Base-by-base conservation (phyloP, 2,113 vertebrate species). In the Ochotona princeps region DNA sequence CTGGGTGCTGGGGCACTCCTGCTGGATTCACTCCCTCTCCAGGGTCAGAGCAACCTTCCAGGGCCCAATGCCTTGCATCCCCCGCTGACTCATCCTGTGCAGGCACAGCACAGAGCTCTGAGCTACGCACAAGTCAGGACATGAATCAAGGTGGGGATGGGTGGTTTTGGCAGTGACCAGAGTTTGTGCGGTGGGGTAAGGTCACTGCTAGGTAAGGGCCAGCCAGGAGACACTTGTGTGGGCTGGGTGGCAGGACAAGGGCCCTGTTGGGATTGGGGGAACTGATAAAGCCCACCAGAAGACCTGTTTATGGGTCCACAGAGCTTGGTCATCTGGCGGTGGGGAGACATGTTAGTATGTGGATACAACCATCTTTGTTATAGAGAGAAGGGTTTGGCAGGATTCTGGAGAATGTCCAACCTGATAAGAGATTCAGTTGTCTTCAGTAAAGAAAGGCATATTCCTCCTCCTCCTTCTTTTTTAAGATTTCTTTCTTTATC, bases 11-110 rank as follows among this genome's bases (percentile, higher is more conserved):
- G 89, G 78, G 80, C 83, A 7, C 82, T 93, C 87, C 67, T 72
- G 61, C 85, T 93, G 87, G 81, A 92, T 69, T 95, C 89, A 86
- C n/a, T 61, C 44, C 44, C 23, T 82, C 32, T 61, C 12, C 44
- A 14, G 3, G 26, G 23, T 57, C 74, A 8, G 8, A 30, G 67
- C 83, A 15, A 70, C 75, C 65, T 83, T 49, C 10, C 92, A 89
- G 87, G 74, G 51, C 69, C 70, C 44, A 81, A 44, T 0, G 0
- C 51, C 70, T 67, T 6, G 15, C 49, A 57, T 14, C 13, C 91
- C 73, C n/a, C 44, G 83, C 63, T 96, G 96, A 96, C 83, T 97
- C 94, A 92, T 76, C 35, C 51, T 28, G 54, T 47, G 21, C 78
- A 28, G 28, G 90, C 20, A 2, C 18, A 14, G 66, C 32, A 28